Base-by-base conservation (phyloP, 1,140 invertebrate genomes). In the Psix sp. region DNA sequence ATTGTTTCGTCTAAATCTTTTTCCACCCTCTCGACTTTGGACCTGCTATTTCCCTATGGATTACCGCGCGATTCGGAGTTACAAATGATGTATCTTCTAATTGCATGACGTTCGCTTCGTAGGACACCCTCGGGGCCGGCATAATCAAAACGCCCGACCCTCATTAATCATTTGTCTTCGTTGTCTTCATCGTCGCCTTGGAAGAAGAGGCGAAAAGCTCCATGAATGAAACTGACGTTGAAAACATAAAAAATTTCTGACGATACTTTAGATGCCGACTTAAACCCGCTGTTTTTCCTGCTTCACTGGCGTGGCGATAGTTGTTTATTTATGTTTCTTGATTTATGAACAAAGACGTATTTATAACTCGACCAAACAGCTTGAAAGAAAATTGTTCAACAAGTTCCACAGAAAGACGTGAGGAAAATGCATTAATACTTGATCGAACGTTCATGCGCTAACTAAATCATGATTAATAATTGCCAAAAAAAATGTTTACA, bases 11-110 rank as follows among this genome's bases (percentile, higher is more conserved):
- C 15, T 42, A 42, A 70, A 59, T 56, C 60, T 80, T 71, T 74
- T 78, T 74, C 59, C 62, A 67, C 78, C 75, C 68, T 66, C 40
- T 35, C 54, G 66, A 73, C 68, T 66, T 71, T 62, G 39, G 49
- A 57, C 54, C 29, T 40, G 49, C 49, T 54, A 57, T 73, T 76
- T 76, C 77, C 66, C 78, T 52, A 56, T 48, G 80, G 78, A 80
- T 81, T 74, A 79, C 77, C 75, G 76, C 77, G 33, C 33, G 80
- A 83, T 85, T 81, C 76, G 56, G 74, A 81, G 76, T 82, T 82
- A 84, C 81, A 80, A 85, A 85, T 84, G 84, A 85, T 84, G 84
- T 82, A 84, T 84, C 83, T 78, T 83, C 82, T 84, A 85, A 84
- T 85, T 83, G 84, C 84, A 82, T 84, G 84, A 84, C 81, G 80